Percentiles rank a stretch among this genome's conserved stretches.
phyloP scores from a whole-genome alignment of 2,797 vertebrate genomes.

The Anas acuta region DNA sequence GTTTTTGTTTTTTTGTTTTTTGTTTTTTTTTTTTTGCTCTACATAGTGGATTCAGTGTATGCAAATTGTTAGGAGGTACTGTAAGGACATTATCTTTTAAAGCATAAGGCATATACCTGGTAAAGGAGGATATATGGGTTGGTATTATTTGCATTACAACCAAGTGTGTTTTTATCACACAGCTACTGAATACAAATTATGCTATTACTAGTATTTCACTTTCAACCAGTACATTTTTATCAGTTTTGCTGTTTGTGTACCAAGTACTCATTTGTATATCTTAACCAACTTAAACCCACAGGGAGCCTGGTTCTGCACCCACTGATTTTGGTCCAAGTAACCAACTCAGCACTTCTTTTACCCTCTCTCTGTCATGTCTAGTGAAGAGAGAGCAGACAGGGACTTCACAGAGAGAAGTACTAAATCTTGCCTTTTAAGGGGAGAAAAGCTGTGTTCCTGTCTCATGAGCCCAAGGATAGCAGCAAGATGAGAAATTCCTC shows the following conservation, averaged over 20 bases:
- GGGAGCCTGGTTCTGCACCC: not conserved
- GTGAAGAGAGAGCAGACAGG: not conserved
- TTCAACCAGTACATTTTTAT: conserved; percentile 3
- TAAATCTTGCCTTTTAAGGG: not conserved
- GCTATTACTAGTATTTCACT: conserved; percentile 42
- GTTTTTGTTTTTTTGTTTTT: conserved; percentile 18
- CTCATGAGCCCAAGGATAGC: not conserved
- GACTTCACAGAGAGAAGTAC: not conserved
- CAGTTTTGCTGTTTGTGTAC: not conserved
- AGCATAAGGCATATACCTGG: conserved; percentile 25
- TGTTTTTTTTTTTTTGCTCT: conserved; percentile 57
- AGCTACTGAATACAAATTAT: conserved; percentile 8
- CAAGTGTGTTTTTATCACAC: not conserved
- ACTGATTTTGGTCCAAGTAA: not conserved
- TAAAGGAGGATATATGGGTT: conserved; percentile 19
- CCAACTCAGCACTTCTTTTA: not conserved
- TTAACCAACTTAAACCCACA: not conserved
- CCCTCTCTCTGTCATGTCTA: not conserved
- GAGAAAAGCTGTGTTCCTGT: not conserved
- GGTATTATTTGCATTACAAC: conserved; percentile 33
- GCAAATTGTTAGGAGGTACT: conserved; percentile 56
- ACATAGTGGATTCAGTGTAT: conserved; percentile 24
- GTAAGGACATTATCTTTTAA: conserved; percentile 53
- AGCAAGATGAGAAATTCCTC: not conserved
- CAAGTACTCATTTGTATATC: not conserved